Evolutionary conservation across 2,797 vertebrate species (phyloP).

Genomic region (Oreonectes daqikongensis): DNA sequence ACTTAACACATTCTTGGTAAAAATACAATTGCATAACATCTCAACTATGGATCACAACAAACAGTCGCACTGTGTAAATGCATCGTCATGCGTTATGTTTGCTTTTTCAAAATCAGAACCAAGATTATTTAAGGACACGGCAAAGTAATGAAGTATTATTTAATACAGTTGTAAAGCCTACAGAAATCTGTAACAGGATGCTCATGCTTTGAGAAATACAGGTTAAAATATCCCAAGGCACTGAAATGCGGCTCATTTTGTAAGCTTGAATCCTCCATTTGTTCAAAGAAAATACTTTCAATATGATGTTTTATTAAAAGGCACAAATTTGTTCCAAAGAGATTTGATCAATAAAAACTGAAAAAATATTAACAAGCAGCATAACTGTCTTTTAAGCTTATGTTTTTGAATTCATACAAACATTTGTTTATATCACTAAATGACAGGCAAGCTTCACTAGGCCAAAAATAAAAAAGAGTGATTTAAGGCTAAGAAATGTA

Average conservation of each 20-base stretch:
- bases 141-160: slow-evolving; percentile 20
- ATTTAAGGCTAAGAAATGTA: slow-evolving; percentile 43
- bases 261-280: slow-evolving; percentile 35
- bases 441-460: slow-evolving; percentile 27
- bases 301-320: slow-evolving; percentile 62
- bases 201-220: slow-evolving; percentile 45
- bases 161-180: slow-evolving; percentile 20
- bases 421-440: slow-evolving; percentile 12
- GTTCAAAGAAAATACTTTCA: slow-evolving; percentile 51
- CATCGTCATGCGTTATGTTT: slow-evolving; percentile 13
- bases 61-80: slow-evolving; percentile 6
- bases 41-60: not conserved
- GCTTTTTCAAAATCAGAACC: slow-evolving; percentile 14
- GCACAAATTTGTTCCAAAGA: slow-evolving; percentile 72
- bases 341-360: slow-evolving; percentile 63
- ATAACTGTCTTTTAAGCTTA: slow-evolving; percentile 30
- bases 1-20: slow-evolving; percentile 16
- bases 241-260: slow-evolving; percentile 67
- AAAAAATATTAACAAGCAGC: slow-evolving; percentile 40
- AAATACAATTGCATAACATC: slow-evolving; percentile 15
- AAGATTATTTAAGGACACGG: slow-evolving; percentile 32
- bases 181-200: slow-evolving; percentile 26
- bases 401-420: not conserved
- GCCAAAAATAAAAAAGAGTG: slow-evolving; percentile 29
- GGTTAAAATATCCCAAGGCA: slow-evolving; percentile 75